Base-by-base conservation (phyloP, 2,797 vertebrate species). In the Lacerta agilis region DNA sequence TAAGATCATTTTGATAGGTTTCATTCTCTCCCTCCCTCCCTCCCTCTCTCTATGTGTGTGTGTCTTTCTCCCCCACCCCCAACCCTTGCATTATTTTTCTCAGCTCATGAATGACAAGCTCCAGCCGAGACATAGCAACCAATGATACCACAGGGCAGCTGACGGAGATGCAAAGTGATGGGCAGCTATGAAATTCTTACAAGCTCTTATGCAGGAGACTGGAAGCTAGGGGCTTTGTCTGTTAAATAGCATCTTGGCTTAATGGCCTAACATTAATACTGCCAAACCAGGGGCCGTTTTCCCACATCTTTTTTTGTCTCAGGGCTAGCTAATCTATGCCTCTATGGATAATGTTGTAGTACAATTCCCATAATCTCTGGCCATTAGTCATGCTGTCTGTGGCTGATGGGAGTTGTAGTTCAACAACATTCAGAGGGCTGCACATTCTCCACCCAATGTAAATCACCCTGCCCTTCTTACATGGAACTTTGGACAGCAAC, bases 41-140 rank as follows among this genome's bases (percentile, higher is more conserved):
- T 61, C 27, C 18, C 0, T 73, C 43, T 41, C 41, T 41, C 41
- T 45, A 0, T 49, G 11, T 49, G 45, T 49, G 45, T 49, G 11
- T 49, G 49, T 49, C 49, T 49, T 49, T 49, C 49, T 49, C 49
- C 49, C 49, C 49, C 11, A 49, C 49, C 49, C 49, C 49, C 49
- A 49, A 49, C 87, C 69, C 41, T 84, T 2, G 5, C 0, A 80
- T 49, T 17, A 8, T 15, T 55, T n/a, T 58, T 83, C 73, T 81
- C 82, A 1, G 0, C 58, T 82, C 90, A 87, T 85, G 83, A 87
- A 88, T 91, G 92, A 90, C 91, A 93, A 33, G 20, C 66, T 88
- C 66, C 10, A 25, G 27, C 76, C 4, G 9, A 79, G 49, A 58
- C 64, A 58, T 18, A n/a, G 87, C 64, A 43, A 83, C 33, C 9